Evolutionary conservation across 1,140 invertebrate species (phyloP).

Genomic region (Cardiocondyla obscurior): DNA sequence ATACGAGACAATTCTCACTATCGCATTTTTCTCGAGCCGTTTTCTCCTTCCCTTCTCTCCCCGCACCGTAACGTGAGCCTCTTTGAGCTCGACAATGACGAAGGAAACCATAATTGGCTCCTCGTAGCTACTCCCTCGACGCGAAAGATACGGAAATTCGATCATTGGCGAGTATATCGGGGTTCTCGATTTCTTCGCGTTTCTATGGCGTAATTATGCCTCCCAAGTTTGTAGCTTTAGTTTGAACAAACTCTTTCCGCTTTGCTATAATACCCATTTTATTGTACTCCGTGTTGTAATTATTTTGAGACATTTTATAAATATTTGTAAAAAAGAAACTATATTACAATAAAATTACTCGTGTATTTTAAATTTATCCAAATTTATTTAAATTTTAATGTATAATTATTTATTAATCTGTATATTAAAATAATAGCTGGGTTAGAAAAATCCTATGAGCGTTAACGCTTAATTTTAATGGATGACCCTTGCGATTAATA

Average conservation of each 20-base stretch:
- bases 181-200: conserved; percentile 50
- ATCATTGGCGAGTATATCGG: conserved; percentile 45
- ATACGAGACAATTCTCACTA: conserved; percentile 39
- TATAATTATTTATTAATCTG: background rate
- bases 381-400: too few relatives aligned
- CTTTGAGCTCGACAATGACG: conserved; percentile 57
- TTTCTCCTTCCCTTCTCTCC: too few relatives aligned
- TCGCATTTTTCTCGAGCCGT: conserved; percentile 42
- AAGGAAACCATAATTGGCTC: conserved; percentile 66
- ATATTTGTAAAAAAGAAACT: background rate
- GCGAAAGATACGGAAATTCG: background rate
- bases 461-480: background rate
- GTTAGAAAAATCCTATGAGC: background rate
- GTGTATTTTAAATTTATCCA: too few relatives aligned
- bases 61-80: conserved; percentile 52
- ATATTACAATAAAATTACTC: background rate
- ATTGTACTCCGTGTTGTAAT: background rate
- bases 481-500: background rate
- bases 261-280: background rate
- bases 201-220: conserved; percentile 40
- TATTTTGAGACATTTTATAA: background rate
- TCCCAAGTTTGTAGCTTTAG: conserved; percentile 12
- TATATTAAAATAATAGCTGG: background rate
- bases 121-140: conserved; percentile 53
- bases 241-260: background rate